A percentile compares a stretch with the other conserved stretches of the same genome.
Conservation (phyloP, 1,140 invertebrate species). For the Argopecten irradians region DNA sequence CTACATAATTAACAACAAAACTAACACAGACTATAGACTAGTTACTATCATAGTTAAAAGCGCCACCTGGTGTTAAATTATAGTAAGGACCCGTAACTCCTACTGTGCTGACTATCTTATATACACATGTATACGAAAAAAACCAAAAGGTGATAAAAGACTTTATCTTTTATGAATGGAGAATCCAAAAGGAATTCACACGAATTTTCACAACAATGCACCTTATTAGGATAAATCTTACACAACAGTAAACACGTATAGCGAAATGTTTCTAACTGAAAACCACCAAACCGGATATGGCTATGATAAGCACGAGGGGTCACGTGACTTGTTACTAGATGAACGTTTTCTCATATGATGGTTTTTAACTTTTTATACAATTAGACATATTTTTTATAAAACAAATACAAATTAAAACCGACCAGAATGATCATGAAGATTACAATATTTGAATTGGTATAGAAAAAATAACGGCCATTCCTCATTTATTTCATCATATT, state of each 20-base stretch:
- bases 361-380: background rate
- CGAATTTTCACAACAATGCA: background rate
- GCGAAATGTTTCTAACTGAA: conserved; percentile 9
- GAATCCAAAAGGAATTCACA: too few species aligned
- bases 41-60: background rate
- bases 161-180: background rate
- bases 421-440: background rate
- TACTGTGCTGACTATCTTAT: background rate
- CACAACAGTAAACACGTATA: background rate
- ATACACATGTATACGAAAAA: background rate
- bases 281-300: conserved; percentile 13
- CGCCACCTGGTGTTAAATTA: background rate
- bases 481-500: too few species aligned
- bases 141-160: background rate
- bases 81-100: background rate
- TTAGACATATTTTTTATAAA: background rate
- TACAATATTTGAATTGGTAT: background rate
- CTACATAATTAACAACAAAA: background rate
- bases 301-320: background rate
- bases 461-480: background rate
- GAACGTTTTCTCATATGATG: background rate
- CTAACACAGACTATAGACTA: background rate
- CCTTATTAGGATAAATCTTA: background rate
- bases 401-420: background rate
- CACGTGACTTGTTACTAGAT: background rate